These are phyloP conservation scores for Diaprepes abbreviatus DNA, from an alignment of 2,888 invertebrate genomes.

Conservation along the genomic window DNA sequence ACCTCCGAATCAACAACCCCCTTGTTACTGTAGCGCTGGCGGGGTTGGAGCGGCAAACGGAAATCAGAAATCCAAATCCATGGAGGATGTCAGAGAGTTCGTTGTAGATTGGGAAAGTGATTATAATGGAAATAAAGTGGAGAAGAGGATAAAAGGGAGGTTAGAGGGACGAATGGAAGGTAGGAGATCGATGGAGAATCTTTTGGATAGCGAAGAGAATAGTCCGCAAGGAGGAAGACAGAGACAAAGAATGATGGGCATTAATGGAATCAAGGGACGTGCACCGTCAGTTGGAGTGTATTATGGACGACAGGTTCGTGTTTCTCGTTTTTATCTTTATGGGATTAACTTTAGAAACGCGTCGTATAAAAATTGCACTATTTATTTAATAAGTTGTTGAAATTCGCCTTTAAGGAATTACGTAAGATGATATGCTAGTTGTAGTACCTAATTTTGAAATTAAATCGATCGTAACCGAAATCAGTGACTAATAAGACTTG, in stretches of 20 bases:
- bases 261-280: constrained; percentile 7
- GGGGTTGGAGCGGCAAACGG: constrained; percentile 2
- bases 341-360: too few species aligned
- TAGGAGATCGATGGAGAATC: constrained; percentile 81
- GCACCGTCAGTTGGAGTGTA: neutral
- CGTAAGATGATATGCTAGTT: neutral
- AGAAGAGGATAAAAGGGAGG: constrained; percentile 69
- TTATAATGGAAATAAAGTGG: constrained; percentile 74
- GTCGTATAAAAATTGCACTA: too few species aligned
- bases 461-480: constrained; percentile 9
- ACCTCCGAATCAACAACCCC: constrained; percentile 52
- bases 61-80: constrained; percentile 73
- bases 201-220: constrained; percentile 70
- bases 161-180: constrained; percentile 51
- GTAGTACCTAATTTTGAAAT: neutral
- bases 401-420: neutral
- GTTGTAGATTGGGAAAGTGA: constrained; percentile 75
- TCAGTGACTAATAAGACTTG: constrained; percentile 9
- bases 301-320: constrained; percentile 38
- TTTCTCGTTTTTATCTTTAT: too few species aligned
- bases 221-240: constrained; percentile 19
- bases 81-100: constrained; percentile 80
- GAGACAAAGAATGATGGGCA: constrained; percentile 15
- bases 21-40: constrained; percentile 70
- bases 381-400: too few species aligned